phyloP scores from a whole-genome alignment of 2,113 vertebrate species.

The Drymodes brunneopygia region DNA sequence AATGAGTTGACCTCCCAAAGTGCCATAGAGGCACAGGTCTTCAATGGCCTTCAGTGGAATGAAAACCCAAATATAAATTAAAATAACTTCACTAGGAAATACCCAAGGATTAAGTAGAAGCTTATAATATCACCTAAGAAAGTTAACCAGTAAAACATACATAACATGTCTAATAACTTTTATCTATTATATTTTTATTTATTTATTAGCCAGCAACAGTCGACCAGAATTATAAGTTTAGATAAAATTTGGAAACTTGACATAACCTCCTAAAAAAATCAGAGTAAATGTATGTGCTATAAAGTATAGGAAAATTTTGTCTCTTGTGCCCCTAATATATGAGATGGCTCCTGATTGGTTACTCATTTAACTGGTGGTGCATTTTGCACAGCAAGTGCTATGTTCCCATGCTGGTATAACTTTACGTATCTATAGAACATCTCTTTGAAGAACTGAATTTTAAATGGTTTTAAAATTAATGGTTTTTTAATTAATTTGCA shows the following conservation, averaged over 20 bases:
- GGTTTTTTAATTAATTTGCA: background rate
- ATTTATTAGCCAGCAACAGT: background rate
- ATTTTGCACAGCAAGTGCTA: background rate
- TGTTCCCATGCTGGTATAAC: background rate
- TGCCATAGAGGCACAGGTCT: background rate
- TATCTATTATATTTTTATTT: background rate
- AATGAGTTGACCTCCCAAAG: background rate
- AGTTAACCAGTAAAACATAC: background rate
- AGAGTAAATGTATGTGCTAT: background rate
- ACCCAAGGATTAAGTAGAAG: background rate
- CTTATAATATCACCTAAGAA: background rate
- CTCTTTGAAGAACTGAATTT: background rate
- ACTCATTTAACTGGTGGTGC: background rate
- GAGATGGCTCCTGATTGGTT: background rate
- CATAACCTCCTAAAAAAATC: background rate
- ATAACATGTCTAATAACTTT: background rate
- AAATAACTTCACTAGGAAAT: background rate
- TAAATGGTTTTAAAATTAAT: background rate
- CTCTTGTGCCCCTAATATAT: background rate
- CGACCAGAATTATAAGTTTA: background rate
- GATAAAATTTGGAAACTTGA: background rate
- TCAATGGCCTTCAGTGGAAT: background rate
- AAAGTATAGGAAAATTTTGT: background rate
- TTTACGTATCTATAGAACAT: background rate
- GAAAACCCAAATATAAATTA: background rate